phyloP scores from a whole-genome alignment of 1,140 invertebrate species.

The Papilio aristodemus region DNA sequence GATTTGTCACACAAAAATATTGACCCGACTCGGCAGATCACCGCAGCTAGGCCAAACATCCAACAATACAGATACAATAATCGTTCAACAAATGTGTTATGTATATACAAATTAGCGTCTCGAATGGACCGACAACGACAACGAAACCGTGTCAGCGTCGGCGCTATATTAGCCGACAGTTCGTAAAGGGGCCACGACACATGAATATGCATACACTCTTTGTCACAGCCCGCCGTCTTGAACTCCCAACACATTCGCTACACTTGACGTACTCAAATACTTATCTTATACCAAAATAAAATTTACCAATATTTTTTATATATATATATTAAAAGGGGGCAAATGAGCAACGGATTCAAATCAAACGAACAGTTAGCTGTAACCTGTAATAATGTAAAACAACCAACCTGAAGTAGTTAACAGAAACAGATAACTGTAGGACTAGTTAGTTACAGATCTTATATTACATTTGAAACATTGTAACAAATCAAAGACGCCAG shows the following conservation, averaged over 20 bases:
- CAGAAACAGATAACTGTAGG: conserved; percentile 28
- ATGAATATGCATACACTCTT: conserved; percentile 73
- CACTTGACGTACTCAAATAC: conserved; percentile 42
- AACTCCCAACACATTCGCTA: conserved; percentile 54
- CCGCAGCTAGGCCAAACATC: conserved; percentile 23
- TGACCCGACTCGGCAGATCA: conserved; percentile 28
- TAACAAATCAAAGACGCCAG: conserved; percentile 17
- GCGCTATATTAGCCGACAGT: conserved; percentile 58
- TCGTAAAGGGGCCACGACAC: conserved; percentile 63
- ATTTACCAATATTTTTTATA: no score
- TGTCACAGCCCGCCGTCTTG: conserved; percentile 60
- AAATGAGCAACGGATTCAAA: no score
- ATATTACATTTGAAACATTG: conserved; percentile 20
- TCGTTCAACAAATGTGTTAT: conserved; percentile 36
- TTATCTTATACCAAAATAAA: conserved; percentile 9
- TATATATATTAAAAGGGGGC: no score
- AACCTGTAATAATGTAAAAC: not conserved
- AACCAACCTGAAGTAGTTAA: conserved; percentile 7
- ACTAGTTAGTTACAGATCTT: conserved; percentile 16
- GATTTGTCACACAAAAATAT: conserved; percentile 22
- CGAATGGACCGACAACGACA: conserved; percentile 43
- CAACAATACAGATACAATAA: conserved; percentile 30
- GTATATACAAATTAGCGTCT: conserved; percentile 53
- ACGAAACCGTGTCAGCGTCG: conserved; percentile 64
- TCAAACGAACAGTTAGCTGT: not conserved